These are phyloP conservation scores for Sebastiscus tertius DNA, from an alignment of 2,797 vertebrate species.

Conservation along the genomic window DNA sequence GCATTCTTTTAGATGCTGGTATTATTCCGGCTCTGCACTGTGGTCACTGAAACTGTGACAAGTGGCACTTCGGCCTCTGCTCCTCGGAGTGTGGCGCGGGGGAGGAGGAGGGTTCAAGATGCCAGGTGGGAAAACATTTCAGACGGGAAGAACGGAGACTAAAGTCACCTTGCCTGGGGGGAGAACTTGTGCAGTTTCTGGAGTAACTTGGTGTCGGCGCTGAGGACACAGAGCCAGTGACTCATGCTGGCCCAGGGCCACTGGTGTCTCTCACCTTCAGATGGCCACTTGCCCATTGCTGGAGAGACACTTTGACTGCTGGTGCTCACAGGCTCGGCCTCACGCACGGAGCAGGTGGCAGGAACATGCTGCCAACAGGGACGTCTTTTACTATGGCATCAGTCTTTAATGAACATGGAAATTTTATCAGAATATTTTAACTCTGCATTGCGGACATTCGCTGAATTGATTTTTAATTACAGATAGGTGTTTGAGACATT, in stretches of 20 bases:
- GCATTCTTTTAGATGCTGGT: not conserved
- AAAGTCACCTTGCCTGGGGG: slow-evolving; percentile 77
- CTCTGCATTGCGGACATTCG: slow-evolving; percentile 13
- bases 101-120: slow-evolving; percentile 30
- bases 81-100: slow-evolving; percentile 17
- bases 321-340: slow-evolving; percentile 53
- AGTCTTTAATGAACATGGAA: slow-evolving; percentile 45
- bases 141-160: slow-evolving; percentile 21
- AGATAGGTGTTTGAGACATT: slow-evolving; percentile 23
- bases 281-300: slow-evolving; percentile 66
- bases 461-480: slow-evolving; percentile 49
- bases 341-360: slow-evolving; percentile 66
- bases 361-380: slow-evolving; percentile 57
- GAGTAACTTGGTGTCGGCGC: slow-evolving; percentile 43
- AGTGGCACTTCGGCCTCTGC: slow-evolving; percentile 18
- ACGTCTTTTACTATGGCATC: slow-evolving; percentile 49
- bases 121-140: slow-evolving; percentile 67
- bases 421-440: slow-evolving; percentile 47
- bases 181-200: slow-evolving; percentile 53
- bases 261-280: slow-evolving; percentile 73
- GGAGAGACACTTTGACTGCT: slow-evolving; percentile 58
- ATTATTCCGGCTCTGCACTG: slow-evolving; percentile 3
- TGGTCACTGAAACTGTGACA: slow-evolving; percentile 28
- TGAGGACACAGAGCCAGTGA: slow-evolving; percentile 67
- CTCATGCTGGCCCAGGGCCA: slow-evolving; percentile 67